Evolutionary conservation across 2,888 invertebrate species (phyloP), one percentile per base, ranked within the genome.

Genomic region (Blastobasis adustella): DNA sequence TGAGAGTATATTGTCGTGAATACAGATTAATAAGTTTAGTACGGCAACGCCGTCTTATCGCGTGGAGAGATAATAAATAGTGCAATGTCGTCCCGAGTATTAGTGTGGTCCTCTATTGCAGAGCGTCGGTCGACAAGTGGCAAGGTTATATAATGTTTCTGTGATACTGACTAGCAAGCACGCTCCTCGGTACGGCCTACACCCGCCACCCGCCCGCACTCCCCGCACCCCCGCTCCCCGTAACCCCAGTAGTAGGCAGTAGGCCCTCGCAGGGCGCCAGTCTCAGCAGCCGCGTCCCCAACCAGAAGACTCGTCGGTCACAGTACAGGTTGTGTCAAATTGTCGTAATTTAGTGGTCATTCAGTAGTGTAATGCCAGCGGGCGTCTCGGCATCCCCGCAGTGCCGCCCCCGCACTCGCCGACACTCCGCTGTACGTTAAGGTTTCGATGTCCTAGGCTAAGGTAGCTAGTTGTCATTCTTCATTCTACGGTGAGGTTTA

Each of bases 1-100:
- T 89, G 88, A 89, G 88, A 89, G 88, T 89, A 88, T 89, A 87
- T 86, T 80, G 80, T 75, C 74, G 76, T 73, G 77, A 71, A 79
- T 79, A 81, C 81, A 79, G 75, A 77, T 67, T 73, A 73, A 66
- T 72, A 73, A 76, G 76, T 75, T 75, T 79, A 82, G 79, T 76
- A 79, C 76, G 77, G 73, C 78, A 69, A 70, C 71, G 64, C 66
- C 62, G 63, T 66, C 67, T 62, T 70, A 76, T 74, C 73, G 78
- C 71, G 82, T 79, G 82, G 74, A 72, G 70, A 65, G 81, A 80
- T 82, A 79, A 79, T 79, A 80, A 79, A 72, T 77, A 79, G 79
- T 68, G 69, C 61, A 68, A 64, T 61, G 68, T 71, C 71, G 73
- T 70, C 71, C 71, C 67, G 71, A 63, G 58, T 63, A 23, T 23